phyloP scores from a whole-genome alignment of 1,140 invertebrate genomes.

The Tribolium madens region DNA sequence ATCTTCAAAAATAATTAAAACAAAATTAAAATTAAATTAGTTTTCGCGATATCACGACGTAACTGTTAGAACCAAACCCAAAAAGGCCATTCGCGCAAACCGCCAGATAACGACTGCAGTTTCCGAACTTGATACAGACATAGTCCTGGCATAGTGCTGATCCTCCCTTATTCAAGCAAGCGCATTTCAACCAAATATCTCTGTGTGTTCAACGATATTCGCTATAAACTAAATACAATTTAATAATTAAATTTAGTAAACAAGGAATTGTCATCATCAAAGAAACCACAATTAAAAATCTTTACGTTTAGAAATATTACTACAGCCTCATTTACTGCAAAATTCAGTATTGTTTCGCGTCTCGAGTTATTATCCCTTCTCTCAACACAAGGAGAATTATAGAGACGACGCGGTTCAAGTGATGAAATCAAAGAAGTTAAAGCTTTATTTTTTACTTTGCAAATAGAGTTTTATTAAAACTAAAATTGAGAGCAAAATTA shows the following conservation, averaged over 20 bases:
- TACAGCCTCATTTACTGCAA: not conserved
- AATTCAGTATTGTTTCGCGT: not conserved
- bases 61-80: not conserved
- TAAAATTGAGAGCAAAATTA: not conserved
- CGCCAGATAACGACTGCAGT: conserved; percentile 48
- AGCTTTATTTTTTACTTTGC: not conserved
- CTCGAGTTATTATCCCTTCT: conserved; percentile 7
- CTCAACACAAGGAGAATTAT: not conserved
- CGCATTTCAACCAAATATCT: conserved; percentile 24
- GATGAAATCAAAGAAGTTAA: not conserved
- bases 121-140: conserved; percentile 41
- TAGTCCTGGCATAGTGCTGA: conserved; percentile 33
- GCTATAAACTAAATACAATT: conserved; percentile 11
- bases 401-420: not conserved
- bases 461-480: not conserved
- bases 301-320: not conserved
- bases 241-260: conserved; percentile 21
- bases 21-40: not conserved
- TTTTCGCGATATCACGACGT: not conserved
- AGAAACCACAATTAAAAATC: not conserved
- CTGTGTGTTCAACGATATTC: conserved; percentile 25
- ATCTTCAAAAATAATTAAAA: not conserved
- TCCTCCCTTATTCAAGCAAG: conserved; percentile 41
- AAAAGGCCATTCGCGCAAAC: conserved; percentile 30
- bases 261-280: not conserved